A percentile compares a stretch with the other conserved stretches of the same genome.
Evolutionary conservation across 2,113 vertebrate species (phyloP).

Genomic region (Cyanoramphus novaezelandiae): DNA sequence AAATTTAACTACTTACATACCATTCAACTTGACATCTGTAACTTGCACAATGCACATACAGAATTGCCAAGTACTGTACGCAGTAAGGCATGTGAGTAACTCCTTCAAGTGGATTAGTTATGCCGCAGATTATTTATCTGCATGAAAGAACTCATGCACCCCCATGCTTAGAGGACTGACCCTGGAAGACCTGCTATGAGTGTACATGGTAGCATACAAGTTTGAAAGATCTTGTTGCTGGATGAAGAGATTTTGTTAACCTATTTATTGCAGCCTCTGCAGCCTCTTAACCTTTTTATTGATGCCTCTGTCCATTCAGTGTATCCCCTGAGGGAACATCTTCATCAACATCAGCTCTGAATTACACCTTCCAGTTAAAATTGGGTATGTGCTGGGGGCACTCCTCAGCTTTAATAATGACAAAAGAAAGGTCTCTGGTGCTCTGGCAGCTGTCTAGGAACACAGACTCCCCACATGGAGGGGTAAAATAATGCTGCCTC

Average conservation of each 20-base stretch:
- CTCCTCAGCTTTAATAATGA: neutral
- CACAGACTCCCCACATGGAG: neutral
- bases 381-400: neutral
- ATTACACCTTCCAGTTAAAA: neutral
- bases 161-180: neutral
- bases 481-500: neutral
- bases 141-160: neutral
- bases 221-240: neutral
- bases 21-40: neutral
- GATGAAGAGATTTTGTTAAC: neutral
- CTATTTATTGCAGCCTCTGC: neutral
- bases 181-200: neutral
- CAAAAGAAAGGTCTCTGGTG: neutral
- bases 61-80: accelerated
- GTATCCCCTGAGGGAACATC: neutral
- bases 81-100: neutral
- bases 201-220: neutral
- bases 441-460: neutral
- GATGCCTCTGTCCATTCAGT: neutral
- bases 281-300: neutral
- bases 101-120: neutral
- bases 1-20: neutral
- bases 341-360: neutral
- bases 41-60: neutral
- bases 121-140: neutral